Evolutionary conservation across 2,888 invertebrate genomes (phyloP).

Genomic region (Pocota personata): DNA sequence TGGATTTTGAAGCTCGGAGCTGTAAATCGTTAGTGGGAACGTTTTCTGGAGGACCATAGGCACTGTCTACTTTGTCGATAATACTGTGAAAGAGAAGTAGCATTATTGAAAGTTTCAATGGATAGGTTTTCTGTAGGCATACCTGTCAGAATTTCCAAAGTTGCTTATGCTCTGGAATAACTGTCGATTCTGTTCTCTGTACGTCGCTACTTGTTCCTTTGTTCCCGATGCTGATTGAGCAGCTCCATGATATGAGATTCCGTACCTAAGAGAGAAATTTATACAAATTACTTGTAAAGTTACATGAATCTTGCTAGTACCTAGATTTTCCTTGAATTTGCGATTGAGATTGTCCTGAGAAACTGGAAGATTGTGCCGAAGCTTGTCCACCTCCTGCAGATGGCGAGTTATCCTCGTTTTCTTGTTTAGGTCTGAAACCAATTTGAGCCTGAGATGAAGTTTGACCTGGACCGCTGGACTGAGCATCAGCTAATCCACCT

Average conservation of each 20-base stretch:
- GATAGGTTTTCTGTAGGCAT: conserved; percentile 54
- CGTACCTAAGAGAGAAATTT: conserved; percentile 84
- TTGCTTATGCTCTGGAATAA: conserved; percentile 87
- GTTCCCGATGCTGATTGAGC: conserved; percentile 92
- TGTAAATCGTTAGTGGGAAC: conserved; percentile 76
- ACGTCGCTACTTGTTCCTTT: conserved; percentile 85
- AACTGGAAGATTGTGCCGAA: conserved; percentile 89
- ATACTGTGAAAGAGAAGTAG: conserved; percentile 75
- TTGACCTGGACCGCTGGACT: conserved; percentile 92
- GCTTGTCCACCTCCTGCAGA: conserved; percentile 91
- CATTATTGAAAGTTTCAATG: neutral
- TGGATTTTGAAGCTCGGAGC: conserved; percentile 78
- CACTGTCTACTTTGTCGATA: conserved; percentile 80
- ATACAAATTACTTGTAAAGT: neutral
- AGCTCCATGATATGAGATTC: conserved; percentile 90
- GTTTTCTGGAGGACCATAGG: conserved; percentile 77
- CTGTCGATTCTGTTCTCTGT: conserved; percentile 87
- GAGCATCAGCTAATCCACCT: conserved; percentile 93
- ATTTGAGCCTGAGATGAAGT: conserved; percentile 95
- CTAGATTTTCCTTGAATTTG: conserved; percentile 91
- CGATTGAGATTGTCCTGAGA: conserved; percentile 91
- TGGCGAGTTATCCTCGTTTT: conserved; percentile 82
- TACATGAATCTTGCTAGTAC: conserved; percentile 70
- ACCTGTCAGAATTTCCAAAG: conserved; percentile 81
- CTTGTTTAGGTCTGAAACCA: conserved; percentile 90